Conservation (phyloP, 2,797 vertebrate genomes). For the Geotrypetes seraphini region DNA sequence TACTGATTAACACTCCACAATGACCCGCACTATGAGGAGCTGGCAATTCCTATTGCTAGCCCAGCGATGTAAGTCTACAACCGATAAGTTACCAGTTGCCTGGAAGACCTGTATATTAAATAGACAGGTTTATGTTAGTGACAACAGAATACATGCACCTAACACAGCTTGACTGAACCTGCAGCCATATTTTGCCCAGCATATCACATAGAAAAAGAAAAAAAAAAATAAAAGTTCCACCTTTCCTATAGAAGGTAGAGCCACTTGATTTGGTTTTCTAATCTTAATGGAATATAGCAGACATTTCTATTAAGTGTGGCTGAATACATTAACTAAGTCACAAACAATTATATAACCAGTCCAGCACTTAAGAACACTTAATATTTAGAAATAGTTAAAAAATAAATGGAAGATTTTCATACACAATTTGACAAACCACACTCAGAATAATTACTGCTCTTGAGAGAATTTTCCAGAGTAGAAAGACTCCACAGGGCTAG, state of each 20-base stretch:
- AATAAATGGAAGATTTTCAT: constrained; percentile 49
- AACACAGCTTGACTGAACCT: constrained; percentile 72
- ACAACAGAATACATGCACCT: constrained; percentile 56
- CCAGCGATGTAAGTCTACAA: constrained; percentile 54
- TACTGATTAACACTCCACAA: constrained; percentile 51
- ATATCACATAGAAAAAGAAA: constrained; percentile 46
- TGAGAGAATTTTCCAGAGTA: constrained; percentile 41
- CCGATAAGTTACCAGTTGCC: constrained; percentile 61
- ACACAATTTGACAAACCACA: constrained; percentile 40
- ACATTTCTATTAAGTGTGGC: constrained; percentile 47
- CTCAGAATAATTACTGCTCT: constrained; percentile 44
- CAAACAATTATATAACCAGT: constrained; percentile 54
- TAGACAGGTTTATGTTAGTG: constrained; percentile 57
- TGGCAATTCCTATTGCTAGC: constrained; percentile 49
- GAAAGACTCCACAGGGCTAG: constrained; percentile 46
- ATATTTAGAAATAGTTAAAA: constrained; percentile 47
- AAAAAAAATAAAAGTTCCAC: constrained; percentile 55
- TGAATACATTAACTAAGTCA: constrained; percentile 44
- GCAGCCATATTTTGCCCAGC: constrained; percentile 70
- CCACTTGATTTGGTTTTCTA: constrained; percentile 43
- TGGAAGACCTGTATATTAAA: constrained; percentile 69
- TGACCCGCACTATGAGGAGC: constrained; percentile 59
- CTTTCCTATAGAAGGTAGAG: constrained; percentile 50
- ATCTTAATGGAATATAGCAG: constrained; percentile 39
- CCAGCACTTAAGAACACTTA: constrained; percentile 44